Conservation (phyloP, 1,140 invertebrate genomes). For the Colletes gigas region DNA sequence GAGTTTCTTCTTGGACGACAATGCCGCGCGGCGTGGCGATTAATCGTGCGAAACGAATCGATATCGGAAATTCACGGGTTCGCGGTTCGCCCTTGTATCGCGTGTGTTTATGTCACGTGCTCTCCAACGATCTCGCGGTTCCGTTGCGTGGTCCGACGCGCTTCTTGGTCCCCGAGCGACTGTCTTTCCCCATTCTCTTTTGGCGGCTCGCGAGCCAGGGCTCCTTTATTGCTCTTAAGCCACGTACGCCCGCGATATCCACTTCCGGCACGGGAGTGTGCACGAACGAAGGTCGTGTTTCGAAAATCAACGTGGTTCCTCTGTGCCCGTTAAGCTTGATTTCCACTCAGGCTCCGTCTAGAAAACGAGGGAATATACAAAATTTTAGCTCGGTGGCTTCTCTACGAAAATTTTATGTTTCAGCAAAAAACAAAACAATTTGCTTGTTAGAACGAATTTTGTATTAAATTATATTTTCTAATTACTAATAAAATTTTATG, state of each 20-base stretch:
- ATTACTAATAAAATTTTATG: too few relatives aligned
- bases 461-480: too few relatives aligned
- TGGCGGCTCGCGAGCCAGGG: slow-evolving; percentile 36
- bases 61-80: slow-evolving; percentile 14
- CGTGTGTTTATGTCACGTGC: slow-evolving; percentile 43
- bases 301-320: slow-evolving; percentile 35
- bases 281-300: slow-evolving; percentile 46
- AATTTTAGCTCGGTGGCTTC: too few relatives aligned
- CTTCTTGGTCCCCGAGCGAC: slow-evolving; percentile 64
- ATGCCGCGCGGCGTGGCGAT: background rate
- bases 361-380: too few relatives aligned
- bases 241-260: slow-evolving; percentile 55
- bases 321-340: background rate
- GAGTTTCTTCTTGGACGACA: slow-evolving; percentile 2
- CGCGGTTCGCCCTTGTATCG: background rate
- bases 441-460: too few relatives aligned
- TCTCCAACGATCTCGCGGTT: slow-evolving; percentile 35
- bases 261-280: slow-evolving; percentile 57
- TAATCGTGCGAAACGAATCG: slow-evolving; percentile 21
- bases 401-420: too few relatives aligned
- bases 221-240: slow-evolving; percentile 61
- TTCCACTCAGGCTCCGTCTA: too few relatives aligned
- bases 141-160: slow-evolving; percentile 58
- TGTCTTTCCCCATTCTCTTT: slow-evolving; percentile 63
- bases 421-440: too few relatives aligned